These are phyloP conservation scores for human (Homo sapiens) DNA, from an alignment of 2,113 vertebrate genomes.

Conservation along the genomic window GRCh38 chr1:232544001-232544500, in stretches of 20 bases:
- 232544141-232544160: background rate
- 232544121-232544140: background rate
- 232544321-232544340: too few species aligned
- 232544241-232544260: background rate
- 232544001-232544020: background rate
- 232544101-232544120: background rate
- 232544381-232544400: too few species aligned
- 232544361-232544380: too few species aligned
- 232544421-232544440: too few species aligned
- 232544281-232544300: too few species aligned
- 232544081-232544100: background rate
- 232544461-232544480: too few species aligned
- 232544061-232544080: background rate
- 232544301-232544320: too few species aligned
- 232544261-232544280: too few species aligned
- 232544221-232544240: background rate
- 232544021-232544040: background rate
- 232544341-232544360: too few species aligned
- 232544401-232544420: too few species aligned
- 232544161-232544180: background rate
- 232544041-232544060: background rate
- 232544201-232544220: background rate
- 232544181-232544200: background rate
- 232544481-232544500: too few species aligned
- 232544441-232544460: too few species aligned